A percentile compares a stretch with the other conserved stretches of the same genome.
Conservation (phyloP, 2,888 invertebrate genomes). For the Steinernema scapterisci region DNA sequence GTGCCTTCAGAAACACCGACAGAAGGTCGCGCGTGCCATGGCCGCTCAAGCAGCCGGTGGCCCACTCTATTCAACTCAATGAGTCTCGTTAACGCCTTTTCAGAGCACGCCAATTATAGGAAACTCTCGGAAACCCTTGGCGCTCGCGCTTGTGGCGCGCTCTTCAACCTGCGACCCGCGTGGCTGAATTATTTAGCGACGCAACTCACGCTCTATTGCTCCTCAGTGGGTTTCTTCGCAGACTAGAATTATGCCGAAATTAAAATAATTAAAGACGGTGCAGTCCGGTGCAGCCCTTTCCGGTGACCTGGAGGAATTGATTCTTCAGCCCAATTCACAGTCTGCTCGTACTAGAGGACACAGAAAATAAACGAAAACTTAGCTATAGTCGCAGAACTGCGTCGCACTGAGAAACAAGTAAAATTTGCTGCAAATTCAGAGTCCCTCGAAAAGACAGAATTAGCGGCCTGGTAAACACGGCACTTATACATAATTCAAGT, state of each 20-base stretch:
- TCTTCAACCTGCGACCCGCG: constrained; percentile 23
- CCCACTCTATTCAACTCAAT: constrained; percentile 30
- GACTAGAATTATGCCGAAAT: neutral
- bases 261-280: neutral
- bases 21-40: constrained; percentile 27
- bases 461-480: neutral
- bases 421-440: neutral
- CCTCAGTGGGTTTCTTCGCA: neutral
- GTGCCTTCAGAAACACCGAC: constrained; percentile 24
- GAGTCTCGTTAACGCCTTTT: constrained; percentile 31
- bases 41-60: constrained; percentile 22
- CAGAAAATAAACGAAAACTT: too few species aligned
- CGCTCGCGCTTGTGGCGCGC: constrained; percentile 15
- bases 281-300: neutral
- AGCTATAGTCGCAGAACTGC: too few species aligned
- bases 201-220: constrained; percentile 8
- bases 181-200: constrained; percentile 19
- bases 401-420: too few species aligned
- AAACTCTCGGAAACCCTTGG: constrained; percentile 29
- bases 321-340: too few species aligned
- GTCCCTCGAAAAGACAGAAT: too few species aligned
- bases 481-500: neutral
- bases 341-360: too few species aligned
- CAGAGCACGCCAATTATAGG: constrained; percentile 32
- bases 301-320: neutral